phyloP scores from a whole-genome alignment of 2,888 invertebrate species.

The Deroplatys truncata region DNA sequence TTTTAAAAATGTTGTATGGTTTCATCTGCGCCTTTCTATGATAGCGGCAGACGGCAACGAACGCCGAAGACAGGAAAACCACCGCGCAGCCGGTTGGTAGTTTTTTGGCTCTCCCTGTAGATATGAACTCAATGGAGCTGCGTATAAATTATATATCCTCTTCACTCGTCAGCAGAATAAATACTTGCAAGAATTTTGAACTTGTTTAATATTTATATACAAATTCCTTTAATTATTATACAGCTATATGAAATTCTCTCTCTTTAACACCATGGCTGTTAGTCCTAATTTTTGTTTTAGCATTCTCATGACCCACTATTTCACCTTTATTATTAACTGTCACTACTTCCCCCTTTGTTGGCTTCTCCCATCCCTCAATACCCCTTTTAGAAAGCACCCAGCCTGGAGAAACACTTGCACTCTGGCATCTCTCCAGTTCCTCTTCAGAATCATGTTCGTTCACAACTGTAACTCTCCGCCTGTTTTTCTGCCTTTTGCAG shows the following conservation, averaged over 20 bases:
- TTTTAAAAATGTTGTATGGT: too few relatives aligned
- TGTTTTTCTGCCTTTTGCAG: background rate
- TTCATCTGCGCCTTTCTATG: too few relatives aligned
- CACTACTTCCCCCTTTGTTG: background rate
- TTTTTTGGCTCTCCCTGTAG: too few relatives aligned
- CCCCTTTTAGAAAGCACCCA: background rate
- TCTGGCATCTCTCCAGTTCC: background rate
- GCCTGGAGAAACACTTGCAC: background rate
- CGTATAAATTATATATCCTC: too few relatives aligned
- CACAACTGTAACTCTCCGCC: background rate
- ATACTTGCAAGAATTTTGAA: too few relatives aligned
- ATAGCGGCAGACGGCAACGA: too few relatives aligned
- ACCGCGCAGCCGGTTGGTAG: too few relatives aligned
- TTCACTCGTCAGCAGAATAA: too few relatives aligned
- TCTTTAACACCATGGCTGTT: background rate
- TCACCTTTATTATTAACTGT: background rate
- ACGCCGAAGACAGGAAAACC: too few relatives aligned
- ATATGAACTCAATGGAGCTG: too few relatives aligned
- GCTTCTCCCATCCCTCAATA: background rate
- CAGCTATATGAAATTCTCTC: background rate
- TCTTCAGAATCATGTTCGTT: background rate
- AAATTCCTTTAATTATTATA: too few relatives aligned
- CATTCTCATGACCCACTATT: background rate
- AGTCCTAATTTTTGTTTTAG: background rate
- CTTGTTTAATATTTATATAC: too few relatives aligned